A percentile compares a stretch with the other conserved stretches of the same genome.
These are phyloP conservation scores for Orchestes rusci DNA, from an alignment of 2,888 invertebrate species.

Conservation along the genomic window DNA sequence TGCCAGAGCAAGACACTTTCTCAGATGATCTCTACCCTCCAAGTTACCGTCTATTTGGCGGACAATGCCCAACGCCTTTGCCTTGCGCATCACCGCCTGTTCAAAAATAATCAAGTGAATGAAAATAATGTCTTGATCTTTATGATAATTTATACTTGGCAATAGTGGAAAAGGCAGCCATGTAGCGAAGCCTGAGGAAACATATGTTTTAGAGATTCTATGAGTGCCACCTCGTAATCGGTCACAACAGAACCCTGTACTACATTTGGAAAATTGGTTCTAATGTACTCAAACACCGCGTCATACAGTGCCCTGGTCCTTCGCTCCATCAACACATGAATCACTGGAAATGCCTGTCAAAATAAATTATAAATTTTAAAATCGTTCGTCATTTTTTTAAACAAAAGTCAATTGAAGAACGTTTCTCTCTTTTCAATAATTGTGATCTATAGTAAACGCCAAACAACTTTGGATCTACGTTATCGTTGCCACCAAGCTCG, in stretches of 20 bases:
- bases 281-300: constrained; percentile 5
- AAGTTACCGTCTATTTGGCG: not conserved
- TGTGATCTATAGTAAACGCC: too few species aligned
- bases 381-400: too few species aligned
- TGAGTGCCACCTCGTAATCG: constrained; percentile 7
- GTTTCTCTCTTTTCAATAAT: too few species aligned
- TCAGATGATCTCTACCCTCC: constrained; percentile 2
- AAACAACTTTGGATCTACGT: too few species aligned
- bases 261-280: not conserved
- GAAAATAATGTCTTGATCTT: too few species aligned
- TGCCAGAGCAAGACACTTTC: constrained; percentile 10
- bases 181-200: too few species aligned
- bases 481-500: too few species aligned
- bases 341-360: constrained; percentile 3
- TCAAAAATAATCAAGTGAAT: too few species aligned
- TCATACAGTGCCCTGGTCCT: constrained; percentile 6
- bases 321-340: constrained; percentile 7
- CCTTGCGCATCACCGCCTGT: constrained; percentile 9
- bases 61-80: constrained; percentile 3
- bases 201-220: constrained; percentile 4
- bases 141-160: too few species aligned
- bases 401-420: too few species aligned
- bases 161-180: too few species aligned
- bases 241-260: constrained; percentile 2
- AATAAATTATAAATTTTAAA: not conserved